Base-by-base conservation (phyloP, 2,113 vertebrate genomes). In the Myocastor coypus region DNA sequence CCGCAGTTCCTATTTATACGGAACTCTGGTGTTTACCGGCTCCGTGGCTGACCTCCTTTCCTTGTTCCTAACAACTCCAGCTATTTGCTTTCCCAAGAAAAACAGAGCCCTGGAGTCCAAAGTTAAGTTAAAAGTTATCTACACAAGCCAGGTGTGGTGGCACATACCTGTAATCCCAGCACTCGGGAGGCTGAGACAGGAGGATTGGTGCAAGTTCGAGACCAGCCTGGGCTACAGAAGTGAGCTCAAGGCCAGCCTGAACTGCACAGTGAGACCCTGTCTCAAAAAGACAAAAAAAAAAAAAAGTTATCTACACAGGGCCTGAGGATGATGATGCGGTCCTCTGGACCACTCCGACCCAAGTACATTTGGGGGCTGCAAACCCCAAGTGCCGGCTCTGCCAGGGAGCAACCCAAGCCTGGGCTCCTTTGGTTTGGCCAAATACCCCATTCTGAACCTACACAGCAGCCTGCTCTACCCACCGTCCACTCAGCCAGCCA, bases 1-100 rank as follows among this genome's bases (percentile, higher is more conserved):
- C 2, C n/a, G 7, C 28, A 12, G n/a, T 42, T 64, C 34, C n/a
- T 63, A 3, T 13, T 37, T 22, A 16, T 6, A 5, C 0, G 61
- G 52, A 59, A n/a, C 55, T 17, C 2, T 10, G 59, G 52, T 2
- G 19, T 22, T 89, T 42, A n/a, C 55, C 17, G 16, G 55, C 55
- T 55, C 0, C 5, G 40, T 40, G 46, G 40, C 73, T 75, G 24
- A 42, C 71, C 20, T 24, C 42, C 71, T 42, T 28, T 71, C 69
- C 11, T 46, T 16, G 24, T 86, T 89, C 81, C 59, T n/a, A 84
- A 59, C 37, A 83, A 89, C 64, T 20, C 16, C 0, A 5, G 26
- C 37, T 92, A 22, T 82, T 95, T 69, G 20, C 24, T 57, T 28
- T 92, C 57, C 11, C 42, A 68, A 92, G 63, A 61, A 8, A 84